These are phyloP conservation scores for Eutolmus rufibarbis DNA, from an alignment of 2,888 invertebrate species.

Conservation along the genomic window DNA sequence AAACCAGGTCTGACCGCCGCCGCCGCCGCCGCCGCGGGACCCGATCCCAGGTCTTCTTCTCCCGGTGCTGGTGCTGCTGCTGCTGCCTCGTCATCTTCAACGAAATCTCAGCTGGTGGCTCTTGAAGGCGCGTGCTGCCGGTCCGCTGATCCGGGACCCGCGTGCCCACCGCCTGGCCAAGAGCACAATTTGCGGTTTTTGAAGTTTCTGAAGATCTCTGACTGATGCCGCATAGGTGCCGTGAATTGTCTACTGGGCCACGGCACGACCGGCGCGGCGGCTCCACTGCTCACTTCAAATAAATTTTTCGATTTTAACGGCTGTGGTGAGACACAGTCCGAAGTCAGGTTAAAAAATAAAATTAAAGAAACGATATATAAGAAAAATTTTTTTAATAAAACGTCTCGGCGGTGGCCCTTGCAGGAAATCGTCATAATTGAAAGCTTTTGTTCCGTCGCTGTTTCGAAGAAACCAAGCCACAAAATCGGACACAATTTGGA, in stretches of 20 bases:
- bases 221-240: not conserved
- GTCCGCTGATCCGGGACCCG: not conserved
- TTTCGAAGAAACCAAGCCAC: not conserved
- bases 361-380: not conserved
- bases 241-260: not conserved
- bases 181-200: constrained; percentile 30
- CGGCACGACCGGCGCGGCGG: not conserved
- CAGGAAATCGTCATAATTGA: not conserved
- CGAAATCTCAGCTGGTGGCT: constrained; percentile 49
- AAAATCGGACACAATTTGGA: not conserved
- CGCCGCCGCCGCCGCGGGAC: not conserved
- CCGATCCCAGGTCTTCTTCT: not conserved
- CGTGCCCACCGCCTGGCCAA: not conserved
- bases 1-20: not conserved
- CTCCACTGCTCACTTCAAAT: not conserved
- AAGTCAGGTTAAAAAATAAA: not conserved
- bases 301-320: not conserved
- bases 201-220: not conserved
- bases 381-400: not conserved
- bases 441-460: constrained; percentile 20
- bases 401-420: not conserved
- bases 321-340: not conserved
- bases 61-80: not conserved
- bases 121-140: constrained; percentile 49
- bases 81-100: constrained; percentile 48